Conservation (phyloP, 2,888 invertebrate species). For the Mesorhabditis belari region DNA sequence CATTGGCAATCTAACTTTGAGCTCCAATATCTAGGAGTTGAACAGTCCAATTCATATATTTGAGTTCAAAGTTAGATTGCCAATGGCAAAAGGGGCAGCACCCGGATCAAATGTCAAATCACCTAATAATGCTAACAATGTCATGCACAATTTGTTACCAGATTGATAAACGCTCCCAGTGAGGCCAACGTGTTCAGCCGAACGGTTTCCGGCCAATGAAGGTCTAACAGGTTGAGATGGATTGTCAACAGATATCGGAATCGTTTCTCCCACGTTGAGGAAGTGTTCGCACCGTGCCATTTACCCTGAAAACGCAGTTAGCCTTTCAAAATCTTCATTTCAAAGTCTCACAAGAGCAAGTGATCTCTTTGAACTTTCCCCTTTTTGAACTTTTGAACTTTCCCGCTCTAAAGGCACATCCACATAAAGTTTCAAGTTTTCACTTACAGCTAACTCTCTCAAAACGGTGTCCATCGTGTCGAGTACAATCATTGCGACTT, state of each 20-base stretch:
- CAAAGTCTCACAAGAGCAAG: no score
- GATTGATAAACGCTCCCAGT: constrained; percentile 81
- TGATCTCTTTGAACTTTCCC: no score
- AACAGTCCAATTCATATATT: no score
- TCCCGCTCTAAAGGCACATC: constrained; percentile 4
- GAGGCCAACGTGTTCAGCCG: constrained; percentile 86
- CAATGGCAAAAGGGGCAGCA: no score
- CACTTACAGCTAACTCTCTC: constrained; percentile 35
- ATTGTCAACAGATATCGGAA: constrained; percentile 77
- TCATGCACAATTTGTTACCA: constrained; percentile 54
- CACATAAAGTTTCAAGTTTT: constrained; percentile 77
- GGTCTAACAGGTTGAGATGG: constrained; percentile 76
- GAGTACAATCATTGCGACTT: constrained; percentile 78
- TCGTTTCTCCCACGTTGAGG: constrained; percentile 57
- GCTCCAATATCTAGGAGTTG: no score
- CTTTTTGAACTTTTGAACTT: no score
- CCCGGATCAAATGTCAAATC: no score
- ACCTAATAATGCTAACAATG: no score
- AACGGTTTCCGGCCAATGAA: constrained; percentile 81
- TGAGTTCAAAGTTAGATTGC: no score
- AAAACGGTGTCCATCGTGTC: constrained; percentile 63
- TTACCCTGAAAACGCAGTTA: constrained; percentile 9
- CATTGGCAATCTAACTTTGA: no score
- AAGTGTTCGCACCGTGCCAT: constrained; percentile 9
- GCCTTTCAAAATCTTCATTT: no score